These are phyloP conservation scores for Pachyramphus minor DNA, from an alignment of 2,113 vertebrate genomes.

Conservation along the genomic window DNA sequence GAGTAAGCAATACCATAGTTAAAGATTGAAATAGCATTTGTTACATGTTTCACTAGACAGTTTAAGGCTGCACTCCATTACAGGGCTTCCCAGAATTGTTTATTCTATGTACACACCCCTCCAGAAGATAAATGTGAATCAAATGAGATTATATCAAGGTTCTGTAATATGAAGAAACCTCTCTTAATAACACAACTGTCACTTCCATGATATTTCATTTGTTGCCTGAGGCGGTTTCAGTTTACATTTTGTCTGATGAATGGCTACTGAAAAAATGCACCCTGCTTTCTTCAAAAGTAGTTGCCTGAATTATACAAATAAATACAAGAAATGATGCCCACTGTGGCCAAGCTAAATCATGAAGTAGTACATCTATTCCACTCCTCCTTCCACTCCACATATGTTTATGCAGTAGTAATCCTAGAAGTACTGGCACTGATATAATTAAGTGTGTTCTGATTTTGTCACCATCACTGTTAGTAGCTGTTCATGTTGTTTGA, in stretches of 20 bases:
- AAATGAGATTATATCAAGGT: neutral
- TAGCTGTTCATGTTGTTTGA: neutral
- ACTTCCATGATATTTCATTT: neutral
- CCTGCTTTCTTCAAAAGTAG: neutral
- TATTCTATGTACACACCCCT: neutral
- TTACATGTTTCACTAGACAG: neutral
- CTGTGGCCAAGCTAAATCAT: neutral
- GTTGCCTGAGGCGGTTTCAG: neutral
- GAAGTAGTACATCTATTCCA: neutral
- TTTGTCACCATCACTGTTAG: neutral
- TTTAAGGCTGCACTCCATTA: neutral
- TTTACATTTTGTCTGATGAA: neutral
- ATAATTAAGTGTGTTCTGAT: neutral
- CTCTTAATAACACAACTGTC: conserved; percentile 26
- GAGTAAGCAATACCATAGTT: neutral
- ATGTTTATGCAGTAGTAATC: neutral
- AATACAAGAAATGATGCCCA: neutral
- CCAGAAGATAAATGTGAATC: neutral
- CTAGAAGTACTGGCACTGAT: neutral
- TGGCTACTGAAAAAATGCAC: neutral
- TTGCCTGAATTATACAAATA: neutral
- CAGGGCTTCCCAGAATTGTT: neutral
- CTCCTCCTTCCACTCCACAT: neutral
- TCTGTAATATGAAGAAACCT: conserved; percentile 22
- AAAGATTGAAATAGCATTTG: neutral